Conservation (phyloP, 2,888 invertebrate genomes). For the Perdita meconis region DNA sequence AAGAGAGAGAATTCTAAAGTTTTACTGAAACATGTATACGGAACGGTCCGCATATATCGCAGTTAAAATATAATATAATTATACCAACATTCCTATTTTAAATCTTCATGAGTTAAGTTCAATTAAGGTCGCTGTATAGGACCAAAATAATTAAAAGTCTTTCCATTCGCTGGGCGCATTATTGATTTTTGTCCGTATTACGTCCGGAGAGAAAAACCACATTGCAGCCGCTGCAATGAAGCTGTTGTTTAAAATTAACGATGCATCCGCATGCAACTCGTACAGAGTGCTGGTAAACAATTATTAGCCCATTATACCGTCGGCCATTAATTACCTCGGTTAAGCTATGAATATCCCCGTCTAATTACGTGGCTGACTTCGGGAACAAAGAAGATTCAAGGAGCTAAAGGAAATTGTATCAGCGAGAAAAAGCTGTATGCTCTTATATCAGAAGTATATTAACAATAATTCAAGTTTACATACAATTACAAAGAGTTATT, state of each 20-base stretch:
- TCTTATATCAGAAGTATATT: background rate
- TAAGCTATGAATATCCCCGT: conserved; percentile 32
- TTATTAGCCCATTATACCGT: conserved; percentile 51
- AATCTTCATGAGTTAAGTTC: conserved; percentile 3
- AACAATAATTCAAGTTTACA: no score
- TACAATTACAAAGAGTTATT: background rate
- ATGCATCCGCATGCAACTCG: background rate
- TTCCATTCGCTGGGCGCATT: background rate
- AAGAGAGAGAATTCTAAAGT: no score
- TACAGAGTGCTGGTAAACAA: conserved; percentile 44
- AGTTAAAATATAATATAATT: no score
- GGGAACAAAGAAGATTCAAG: conserved; percentile 21
- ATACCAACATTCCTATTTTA: background rate
- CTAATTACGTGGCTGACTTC: conserved; percentile 33
- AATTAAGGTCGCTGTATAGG: conserved; percentile 4
- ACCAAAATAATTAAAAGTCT: background rate
- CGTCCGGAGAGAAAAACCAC: conserved; percentile 33
- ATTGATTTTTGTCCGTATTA: conserved; percentile 25
- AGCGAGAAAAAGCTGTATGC: background rate
- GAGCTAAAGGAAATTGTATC: background rate
- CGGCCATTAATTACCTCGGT: conserved; percentile 43
- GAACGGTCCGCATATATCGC: no score
- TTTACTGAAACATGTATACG: no score
- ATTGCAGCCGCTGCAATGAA: conserved; percentile 9
- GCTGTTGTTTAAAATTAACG: conserved; percentile 46